Evolutionary conservation across 2,888 invertebrate genomes (phyloP), one percentile per base, ranked within the genome.

Genomic region (Plutella xylostella): DNA sequence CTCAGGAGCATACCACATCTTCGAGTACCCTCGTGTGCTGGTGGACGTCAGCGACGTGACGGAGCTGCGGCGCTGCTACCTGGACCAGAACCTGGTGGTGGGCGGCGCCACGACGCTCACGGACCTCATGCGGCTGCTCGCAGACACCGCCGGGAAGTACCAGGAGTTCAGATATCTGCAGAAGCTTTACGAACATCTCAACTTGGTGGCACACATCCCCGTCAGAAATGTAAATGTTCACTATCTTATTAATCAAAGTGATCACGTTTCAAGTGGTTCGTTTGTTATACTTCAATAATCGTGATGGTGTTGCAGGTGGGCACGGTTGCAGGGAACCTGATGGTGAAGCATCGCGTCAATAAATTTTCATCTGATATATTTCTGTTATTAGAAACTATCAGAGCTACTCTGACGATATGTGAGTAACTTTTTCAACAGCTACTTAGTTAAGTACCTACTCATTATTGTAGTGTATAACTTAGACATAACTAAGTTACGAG

Each of bases 361-460:
- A 88, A 87, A 31, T 91, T 91, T 62, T 87, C 88, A 1, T 90
- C 91, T 0, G 90, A 91, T 58, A 54, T 91, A 14, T 89, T 87
- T 57, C 56, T 89, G 30, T 70, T 89, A 11, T 56, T 90, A 1
- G 86, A 87, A 63, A 71, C 85, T 2, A 73, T 85, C 28, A 83
- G 85, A 38, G 86, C 87, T 0, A 60, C 68, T 35, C 52, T 88
- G 17, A 84, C 85, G 20, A 78, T 88, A 47, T 71, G 88, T 87
- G 61, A 60, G 67, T 55, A n/a, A n/a, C n/a, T n/a, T n/a, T n/a
- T n/a, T n/a, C n/a, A n/a, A n/a, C n/a, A n/a, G n/a, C n/a, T n/a
- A n/a, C 6, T 33, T 33, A n/a, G 9, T 17, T 4, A 17, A 6
- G 3, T n/a, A 34, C 2, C 2, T 14, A 12, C 2, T n/a, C n/a